Conservation (phyloP, 2,113 vertebrate species). For the Cichladusa arquata region DNA sequence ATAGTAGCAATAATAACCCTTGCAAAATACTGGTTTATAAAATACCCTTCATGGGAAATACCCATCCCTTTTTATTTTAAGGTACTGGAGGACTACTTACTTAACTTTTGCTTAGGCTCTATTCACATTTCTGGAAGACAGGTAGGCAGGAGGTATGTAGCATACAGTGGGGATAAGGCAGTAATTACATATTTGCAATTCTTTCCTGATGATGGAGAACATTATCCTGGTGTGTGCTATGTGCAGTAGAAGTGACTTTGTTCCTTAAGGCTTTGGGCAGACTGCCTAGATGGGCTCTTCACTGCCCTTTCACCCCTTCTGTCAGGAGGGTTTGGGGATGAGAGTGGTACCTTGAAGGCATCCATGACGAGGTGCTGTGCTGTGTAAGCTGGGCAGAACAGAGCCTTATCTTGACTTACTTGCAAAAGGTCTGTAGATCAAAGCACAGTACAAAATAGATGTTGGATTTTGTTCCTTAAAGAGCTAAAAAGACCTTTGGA, state of each 20-base stretch:
- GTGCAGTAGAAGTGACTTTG: neutral
- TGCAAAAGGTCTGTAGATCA: neutral
- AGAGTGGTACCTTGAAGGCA: neutral
- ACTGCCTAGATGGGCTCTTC: neutral
- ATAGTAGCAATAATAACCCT: neutral
- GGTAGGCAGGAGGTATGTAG: conserved; percentile 33
- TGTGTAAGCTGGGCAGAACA: neutral
- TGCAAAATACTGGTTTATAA: neutral
- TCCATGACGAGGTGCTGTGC: neutral
- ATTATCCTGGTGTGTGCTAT: neutral
- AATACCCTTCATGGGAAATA: neutral
- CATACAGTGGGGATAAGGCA: neutral
- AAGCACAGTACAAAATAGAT: neutral
- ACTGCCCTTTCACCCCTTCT: neutral
- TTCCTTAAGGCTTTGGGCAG: neutral
- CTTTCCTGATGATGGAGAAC: conserved; percentile 25
- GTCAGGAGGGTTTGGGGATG: neutral
- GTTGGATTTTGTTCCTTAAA: neutral
- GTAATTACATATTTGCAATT: conserved; percentile 55
- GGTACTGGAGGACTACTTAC: neutral
- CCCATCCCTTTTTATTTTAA: neutral
- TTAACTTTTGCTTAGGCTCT: neutral
- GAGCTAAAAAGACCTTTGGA: neutral
- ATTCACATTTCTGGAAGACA: neutral
- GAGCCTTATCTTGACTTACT: neutral